Percentiles rank a stretch among this genome's conserved stretches.
Conservation (phyloP, 2,797 vertebrate species). For the Limosa lapponica region DNA sequence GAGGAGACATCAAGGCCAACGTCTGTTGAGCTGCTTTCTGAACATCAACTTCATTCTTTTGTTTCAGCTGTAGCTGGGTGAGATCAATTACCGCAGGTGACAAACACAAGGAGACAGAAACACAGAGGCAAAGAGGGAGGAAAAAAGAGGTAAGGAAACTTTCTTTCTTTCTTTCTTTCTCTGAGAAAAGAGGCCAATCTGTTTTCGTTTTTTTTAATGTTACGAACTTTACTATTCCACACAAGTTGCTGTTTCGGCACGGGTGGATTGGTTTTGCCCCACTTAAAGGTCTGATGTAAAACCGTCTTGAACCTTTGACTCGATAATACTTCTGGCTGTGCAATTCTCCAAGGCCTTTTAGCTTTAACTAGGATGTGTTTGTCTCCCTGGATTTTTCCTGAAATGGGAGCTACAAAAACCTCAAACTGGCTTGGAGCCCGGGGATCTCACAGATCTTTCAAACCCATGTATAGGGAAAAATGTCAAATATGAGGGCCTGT, state of each 20-base stretch:
- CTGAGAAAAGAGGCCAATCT: not conserved
- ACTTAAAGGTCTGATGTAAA: not conserved
- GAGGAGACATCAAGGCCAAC: conserved; percentile 22
- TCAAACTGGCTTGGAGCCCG: not conserved
- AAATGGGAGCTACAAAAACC: not conserved
- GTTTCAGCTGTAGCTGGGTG: conserved; percentile 10
- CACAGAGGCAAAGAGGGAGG: not conserved
- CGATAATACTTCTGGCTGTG: not conserved
- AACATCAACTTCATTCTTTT: not conserved
- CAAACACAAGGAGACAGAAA: conserved; percentile 4
- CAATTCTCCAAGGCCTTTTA: not conserved
- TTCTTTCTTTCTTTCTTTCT: not conserved
- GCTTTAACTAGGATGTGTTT: not conserved
- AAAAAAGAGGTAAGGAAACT: conserved; percentile 59
- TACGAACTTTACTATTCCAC: not conserved
- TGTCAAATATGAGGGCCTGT: not conserved
- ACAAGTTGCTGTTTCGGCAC: not conserved
- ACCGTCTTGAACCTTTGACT: not conserved
- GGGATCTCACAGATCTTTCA: not conserved
- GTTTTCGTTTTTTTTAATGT: not conserved
- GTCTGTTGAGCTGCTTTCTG: conserved; percentile 13
- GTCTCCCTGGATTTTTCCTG: not conserved
- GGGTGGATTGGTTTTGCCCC: not conserved
- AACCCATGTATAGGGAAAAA: not conserved
- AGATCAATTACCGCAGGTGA: conserved; percentile 44